These are phyloP conservation scores for Chalcis sispes DNA, from an alignment of 2,888 invertebrate genomes.

Conservation along the genomic window DNA sequence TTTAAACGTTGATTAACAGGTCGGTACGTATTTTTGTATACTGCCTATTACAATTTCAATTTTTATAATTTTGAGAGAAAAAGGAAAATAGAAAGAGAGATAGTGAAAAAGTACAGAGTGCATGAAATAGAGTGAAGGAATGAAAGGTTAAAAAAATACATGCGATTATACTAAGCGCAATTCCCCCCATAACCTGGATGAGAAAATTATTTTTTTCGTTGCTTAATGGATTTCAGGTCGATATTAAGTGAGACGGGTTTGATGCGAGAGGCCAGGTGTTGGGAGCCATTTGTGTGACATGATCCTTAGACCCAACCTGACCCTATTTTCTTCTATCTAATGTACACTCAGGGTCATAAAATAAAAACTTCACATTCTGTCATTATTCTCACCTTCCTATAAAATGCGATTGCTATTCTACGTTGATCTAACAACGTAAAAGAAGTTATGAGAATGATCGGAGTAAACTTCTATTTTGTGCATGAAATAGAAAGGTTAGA, in stretches of 20 bases:
- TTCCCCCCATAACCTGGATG: constrained; percentile 66
- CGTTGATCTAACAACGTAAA: constrained; percentile 16
- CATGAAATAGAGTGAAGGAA: constrained; percentile 58
- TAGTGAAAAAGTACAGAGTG: constrained; percentile 30
- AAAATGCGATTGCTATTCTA: constrained; percentile 50
- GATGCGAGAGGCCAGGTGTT: constrained; percentile 75
- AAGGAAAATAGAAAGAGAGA: constrained; percentile 58
- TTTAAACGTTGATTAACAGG: constrained; percentile 14
- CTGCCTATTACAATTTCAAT: constrained; percentile 63
- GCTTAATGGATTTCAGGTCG: constrained; percentile 77
- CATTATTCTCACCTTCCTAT: constrained; percentile 70
- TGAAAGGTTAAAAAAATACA: constrained; percentile 57
- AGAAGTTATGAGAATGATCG: constrained; percentile 20
- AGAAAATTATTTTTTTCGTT: constrained; percentile 75
- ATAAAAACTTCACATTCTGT: constrained; percentile 69
- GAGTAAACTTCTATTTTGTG: constrained; percentile 45
- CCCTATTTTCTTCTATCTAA: constrained; percentile 72
- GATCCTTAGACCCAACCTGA: constrained; percentile 73
- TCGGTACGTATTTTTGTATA: constrained; percentile 67
- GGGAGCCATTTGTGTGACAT: constrained; percentile 75
- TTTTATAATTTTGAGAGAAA: constrained; percentile 45
- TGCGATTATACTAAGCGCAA: constrained; percentile 67
- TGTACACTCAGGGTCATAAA: constrained; percentile 63
- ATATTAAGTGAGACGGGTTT: constrained; percentile 75
- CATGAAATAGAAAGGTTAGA: constrained; percentile 70